Conservation (phyloP, 2,888 invertebrate species). For the Argyresthia goedartella region DNA sequence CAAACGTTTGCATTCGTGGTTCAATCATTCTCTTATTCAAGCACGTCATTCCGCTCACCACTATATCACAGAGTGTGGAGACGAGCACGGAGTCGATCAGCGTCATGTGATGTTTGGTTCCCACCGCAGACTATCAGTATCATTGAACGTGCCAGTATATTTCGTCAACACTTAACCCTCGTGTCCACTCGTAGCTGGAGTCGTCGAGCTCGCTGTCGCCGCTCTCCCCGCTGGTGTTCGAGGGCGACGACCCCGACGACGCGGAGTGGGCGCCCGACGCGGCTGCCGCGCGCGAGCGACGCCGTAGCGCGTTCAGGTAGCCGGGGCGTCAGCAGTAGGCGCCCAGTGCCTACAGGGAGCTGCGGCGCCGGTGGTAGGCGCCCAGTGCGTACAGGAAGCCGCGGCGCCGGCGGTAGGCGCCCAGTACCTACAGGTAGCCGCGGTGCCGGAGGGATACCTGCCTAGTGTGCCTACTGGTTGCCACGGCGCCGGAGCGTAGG, state of each 20-base stretch:
- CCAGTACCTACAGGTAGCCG: background rate
- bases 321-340: slow-evolving; percentile 15
- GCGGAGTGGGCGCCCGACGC: slow-evolving; percentile 80
- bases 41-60: too few species aligned
- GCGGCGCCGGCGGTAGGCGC: background rate
- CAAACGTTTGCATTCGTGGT: too few species aligned
- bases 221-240: slow-evolving; percentile 46
- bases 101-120: too few species aligned
- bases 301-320: slow-evolving; percentile 32
- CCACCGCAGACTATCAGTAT: background rate
- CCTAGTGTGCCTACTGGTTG: too few species aligned
- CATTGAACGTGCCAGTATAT: too few species aligned
- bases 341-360: background rate
- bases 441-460: too few species aligned
- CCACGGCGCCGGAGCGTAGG: too few species aligned
- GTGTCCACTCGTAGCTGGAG: too few species aligned
- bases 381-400: background rate
- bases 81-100: too few species aligned
- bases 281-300: slow-evolving; percentile 38
- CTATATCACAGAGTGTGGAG: slow-evolving; percentile 12
- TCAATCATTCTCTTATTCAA: too few species aligned
- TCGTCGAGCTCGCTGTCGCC: slow-evolving; percentile 34
- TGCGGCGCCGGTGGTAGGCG: background rate
- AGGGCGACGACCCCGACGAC: slow-evolving; percentile 89
- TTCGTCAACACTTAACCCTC: too few species aligned